Conservation (phyloP, 37 sponge, comb jelly and placozoan species). For the Spongia lamella region DNA sequence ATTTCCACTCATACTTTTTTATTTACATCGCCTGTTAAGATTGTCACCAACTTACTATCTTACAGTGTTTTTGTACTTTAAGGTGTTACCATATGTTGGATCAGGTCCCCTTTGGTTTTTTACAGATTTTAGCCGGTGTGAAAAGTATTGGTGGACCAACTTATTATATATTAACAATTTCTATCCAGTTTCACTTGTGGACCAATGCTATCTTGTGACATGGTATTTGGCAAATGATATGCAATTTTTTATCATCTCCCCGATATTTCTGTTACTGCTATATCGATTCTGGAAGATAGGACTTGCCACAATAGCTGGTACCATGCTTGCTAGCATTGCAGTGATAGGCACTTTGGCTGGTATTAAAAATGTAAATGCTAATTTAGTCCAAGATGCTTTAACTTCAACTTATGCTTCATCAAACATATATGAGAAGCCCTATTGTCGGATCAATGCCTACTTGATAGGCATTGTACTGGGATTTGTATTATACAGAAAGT, state of each 20-base stretch:
- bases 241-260: constrained; percentile 86
- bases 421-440: constrained; percentile 63
- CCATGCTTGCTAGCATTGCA: constrained; percentile 14
- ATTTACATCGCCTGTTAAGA: constrained; percentile 65
- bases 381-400: constrained; percentile 1
- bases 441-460: constrained; percentile 70
- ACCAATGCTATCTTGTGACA: constrained; percentile 76
- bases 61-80: neutral
- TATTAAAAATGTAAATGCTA: constrained; percentile 35
- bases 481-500: constrained; percentile 54
- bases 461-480: constrained; percentile 80
- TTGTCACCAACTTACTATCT: constrained; percentile 60
- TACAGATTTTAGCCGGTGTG: constrained; percentile 18
- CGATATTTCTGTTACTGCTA: constrained; percentile 63
- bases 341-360: constrained; percentile 55
- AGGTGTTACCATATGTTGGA: no score
- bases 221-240: constrained; percentile 94
- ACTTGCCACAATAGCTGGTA: constrained; percentile 5
- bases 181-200: constrained; percentile 54
- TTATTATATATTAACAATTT: constrained; percentile 90
- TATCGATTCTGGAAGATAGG: constrained; percentile 52
- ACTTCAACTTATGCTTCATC: neutral
- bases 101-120: no score
- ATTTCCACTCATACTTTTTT: constrained; percentile 53
- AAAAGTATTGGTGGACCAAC: constrained; percentile 90